phyloP scores from a whole-genome alignment of 2,113 vertebrate species.

The Toxotes jaculatrix region DNA sequence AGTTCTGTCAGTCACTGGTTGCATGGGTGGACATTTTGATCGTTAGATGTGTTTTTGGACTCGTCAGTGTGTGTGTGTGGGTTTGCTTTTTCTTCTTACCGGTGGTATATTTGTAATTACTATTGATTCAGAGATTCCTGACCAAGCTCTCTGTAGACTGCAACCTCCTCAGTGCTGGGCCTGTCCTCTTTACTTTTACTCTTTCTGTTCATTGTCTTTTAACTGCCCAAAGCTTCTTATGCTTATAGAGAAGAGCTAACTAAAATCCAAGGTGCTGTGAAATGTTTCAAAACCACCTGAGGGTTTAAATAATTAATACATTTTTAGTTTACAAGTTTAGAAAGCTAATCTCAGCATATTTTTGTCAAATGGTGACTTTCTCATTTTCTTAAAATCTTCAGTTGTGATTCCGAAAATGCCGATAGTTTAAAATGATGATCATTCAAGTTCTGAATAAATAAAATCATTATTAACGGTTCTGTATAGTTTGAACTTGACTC shows the following conservation, averaged over 20 bases:
- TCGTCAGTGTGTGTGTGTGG: slow-evolving; percentile 4
- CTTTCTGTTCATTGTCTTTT: neutral
- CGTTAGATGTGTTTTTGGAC: neutral
- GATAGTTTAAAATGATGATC: too few relatives aligned
- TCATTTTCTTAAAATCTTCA: neutral
- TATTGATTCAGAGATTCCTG: slow-evolving; percentile 65
- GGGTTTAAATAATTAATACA: neutral
- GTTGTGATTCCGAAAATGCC: neutral
- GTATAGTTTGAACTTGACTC: neutral
- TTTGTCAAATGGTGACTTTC: neutral
- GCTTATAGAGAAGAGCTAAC: slow-evolving; percentile 6
- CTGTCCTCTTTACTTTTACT: slow-evolving; percentile 22
- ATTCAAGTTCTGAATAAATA: too few relatives aligned
- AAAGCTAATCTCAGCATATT: neutral
- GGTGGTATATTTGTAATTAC: slow-evolving; percentile 53
- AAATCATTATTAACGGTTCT: neutral
- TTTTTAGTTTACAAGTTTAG: slow-evolving; percentile 1
- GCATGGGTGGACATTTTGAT: slow-evolving; percentile 32
- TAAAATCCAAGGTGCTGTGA: neutral
- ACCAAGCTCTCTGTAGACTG: slow-evolving; percentile 38
- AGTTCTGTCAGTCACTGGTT: slow-evolving; percentile 43
- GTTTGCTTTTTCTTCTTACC: slow-evolving; percentile 28
- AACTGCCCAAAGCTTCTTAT: neutral
- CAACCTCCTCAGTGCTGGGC: slow-evolving; percentile 16
- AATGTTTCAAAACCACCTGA: neutral